A percentile compares a stretch with the other conserved stretches of the same genome.
Evolutionary conservation across 2,797 vertebrate genomes (phyloP).

Genomic region (Acanthornis magna): DNA sequence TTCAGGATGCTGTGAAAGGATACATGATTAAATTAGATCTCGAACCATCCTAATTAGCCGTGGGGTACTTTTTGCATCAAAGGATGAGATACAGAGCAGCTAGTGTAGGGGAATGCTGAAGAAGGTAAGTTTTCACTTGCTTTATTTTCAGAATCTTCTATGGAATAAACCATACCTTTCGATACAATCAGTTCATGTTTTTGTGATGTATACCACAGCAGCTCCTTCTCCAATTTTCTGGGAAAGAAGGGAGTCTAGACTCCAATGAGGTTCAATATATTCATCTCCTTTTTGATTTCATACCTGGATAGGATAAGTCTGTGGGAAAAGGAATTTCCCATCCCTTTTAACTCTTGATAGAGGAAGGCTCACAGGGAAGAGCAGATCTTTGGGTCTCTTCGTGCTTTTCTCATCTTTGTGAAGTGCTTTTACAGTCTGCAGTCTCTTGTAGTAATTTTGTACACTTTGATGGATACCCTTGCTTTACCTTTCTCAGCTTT

Average conservation of each 20-base stretch:
- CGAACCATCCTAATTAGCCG: neutral
- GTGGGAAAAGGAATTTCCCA: neutral
- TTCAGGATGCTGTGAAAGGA: neutral
- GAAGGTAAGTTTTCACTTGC: neutral
- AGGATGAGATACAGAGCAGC: neutral
- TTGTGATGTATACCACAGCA: neutral
- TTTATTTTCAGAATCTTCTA: neutral
- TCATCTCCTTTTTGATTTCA: neutral
- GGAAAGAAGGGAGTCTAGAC: neutral
- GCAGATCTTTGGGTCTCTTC: neutral
- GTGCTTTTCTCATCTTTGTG: neutral
- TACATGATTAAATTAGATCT: neutral
- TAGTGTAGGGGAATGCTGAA: neutral
- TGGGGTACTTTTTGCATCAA: neutral
- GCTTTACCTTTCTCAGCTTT: neutral
- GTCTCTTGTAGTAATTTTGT: neutral
- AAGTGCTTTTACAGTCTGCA: neutral
- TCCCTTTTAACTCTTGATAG: neutral
- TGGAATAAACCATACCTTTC: neutral
- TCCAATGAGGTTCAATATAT: neutral
- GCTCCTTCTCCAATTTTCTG: neutral
- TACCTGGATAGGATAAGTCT: neutral
- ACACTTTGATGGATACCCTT: accelerated
- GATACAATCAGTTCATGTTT: neutral
- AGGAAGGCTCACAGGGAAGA: neutral